A percentile compares a stretch with the other conserved stretches of the same genome.
phyloP scores from a whole-genome alignment of 2,888 invertebrate genomes.

The Leptinotarsa haldemani region DNA sequence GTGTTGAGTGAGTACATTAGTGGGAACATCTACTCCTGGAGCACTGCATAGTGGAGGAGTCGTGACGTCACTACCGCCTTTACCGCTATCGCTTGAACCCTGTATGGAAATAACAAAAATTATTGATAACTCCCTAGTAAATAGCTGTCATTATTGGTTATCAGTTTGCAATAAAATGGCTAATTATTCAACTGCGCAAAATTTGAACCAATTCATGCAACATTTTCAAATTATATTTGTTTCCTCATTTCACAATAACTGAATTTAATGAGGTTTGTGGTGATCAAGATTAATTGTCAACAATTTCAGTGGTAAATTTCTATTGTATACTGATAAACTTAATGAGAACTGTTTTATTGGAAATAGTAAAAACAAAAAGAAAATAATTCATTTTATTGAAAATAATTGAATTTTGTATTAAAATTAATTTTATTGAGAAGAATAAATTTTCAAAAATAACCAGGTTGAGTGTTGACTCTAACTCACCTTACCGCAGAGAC shows the following conservation, averaged over 20 bases:
- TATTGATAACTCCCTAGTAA: not conserved
- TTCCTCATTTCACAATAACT: not conserved
- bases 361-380: too few species aligned
- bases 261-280: not conserved
- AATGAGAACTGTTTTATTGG: not conserved
- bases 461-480: too few species aligned
- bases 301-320: not conserved
- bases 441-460: too few species aligned
- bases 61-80: conserved; percentile 80
- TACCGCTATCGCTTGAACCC: conserved; percentile 87
- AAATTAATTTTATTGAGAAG: too few species aligned
- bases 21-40: conserved; percentile 64
- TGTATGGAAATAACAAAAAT: conserved; percentile 58
- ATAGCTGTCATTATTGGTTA: not conserved
- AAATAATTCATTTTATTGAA: not conserved
- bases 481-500: too few species aligned
- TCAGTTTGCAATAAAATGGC: not conserved
- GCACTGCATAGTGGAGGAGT: conserved; percentile 72
- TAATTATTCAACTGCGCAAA: not conserved
- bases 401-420: not conserved
- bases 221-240: not conserved
- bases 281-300: not conserved
- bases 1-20: conserved; percentile 67
- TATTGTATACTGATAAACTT: not conserved
- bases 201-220: conserved; percentile 11